Evolutionary conservation across 2,113 vertebrate genomes (phyloP).

Genomic region (Cottus gobio): DNA sequence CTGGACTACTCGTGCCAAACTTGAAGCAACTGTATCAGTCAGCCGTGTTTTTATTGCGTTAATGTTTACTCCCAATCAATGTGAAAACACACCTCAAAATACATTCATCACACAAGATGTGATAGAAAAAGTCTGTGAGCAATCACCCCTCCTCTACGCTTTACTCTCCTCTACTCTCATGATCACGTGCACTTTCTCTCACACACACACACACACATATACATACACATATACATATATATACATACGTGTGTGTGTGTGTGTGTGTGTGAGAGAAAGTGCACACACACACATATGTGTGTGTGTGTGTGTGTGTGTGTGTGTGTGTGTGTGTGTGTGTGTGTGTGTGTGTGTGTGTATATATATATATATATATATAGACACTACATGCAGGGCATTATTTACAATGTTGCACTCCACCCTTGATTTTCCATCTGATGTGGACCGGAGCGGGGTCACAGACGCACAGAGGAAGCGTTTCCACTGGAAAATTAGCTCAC

Average conservation of each 20-base stretch:
- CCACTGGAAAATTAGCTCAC: slow-evolving; percentile 65
- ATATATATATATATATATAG: too few species aligned
- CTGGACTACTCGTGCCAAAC: slow-evolving; percentile 15
- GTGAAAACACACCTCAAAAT: slow-evolving; percentile 19
- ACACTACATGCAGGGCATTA: background rate
- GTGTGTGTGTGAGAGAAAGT: too few species aligned
- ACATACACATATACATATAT: too few species aligned
- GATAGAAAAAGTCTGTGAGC: background rate
- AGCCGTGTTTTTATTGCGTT: slow-evolving; percentile 34
- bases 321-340: too few species aligned
- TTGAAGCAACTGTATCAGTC: slow-evolving; percentile 39
- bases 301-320: too few species aligned
- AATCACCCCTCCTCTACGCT: background rate
- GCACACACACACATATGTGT: too few species aligned
- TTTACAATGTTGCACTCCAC: slow-evolving; percentile 23
- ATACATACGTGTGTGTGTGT: too few species aligned
- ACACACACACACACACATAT: background rate
- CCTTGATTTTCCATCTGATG: slow-evolving; percentile 45
- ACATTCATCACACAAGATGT: slow-evolving; percentile 11
- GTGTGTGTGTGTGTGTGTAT: too few species aligned
- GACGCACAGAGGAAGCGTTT: slow-evolving; percentile 40
- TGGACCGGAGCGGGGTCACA: slow-evolving; percentile 29
- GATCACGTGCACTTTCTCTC: background rate
- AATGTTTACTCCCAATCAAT: slow-evolving; percentile 20
- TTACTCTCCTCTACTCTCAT: too few species aligned